Percentiles rank a stretch among this genome's conserved stretches.
These are phyloP conservation scores for Caenorhabditis sp. DNA, from an alignment of 2,888 invertebrate genomes.

Conservation along the genomic window DNA sequence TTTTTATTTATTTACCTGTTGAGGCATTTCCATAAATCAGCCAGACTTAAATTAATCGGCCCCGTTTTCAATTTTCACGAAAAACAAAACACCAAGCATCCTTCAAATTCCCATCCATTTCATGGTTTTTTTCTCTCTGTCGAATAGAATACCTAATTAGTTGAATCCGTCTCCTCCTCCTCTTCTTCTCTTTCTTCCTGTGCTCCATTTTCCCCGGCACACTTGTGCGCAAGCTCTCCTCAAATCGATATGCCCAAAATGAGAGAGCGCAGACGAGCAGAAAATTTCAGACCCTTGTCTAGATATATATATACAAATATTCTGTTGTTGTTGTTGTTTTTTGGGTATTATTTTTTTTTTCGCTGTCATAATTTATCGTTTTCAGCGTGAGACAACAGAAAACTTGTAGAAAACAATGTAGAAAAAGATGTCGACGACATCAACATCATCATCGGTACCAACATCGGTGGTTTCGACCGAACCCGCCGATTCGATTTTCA, in stretches of 20 bases:
- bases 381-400: too few species aligned
- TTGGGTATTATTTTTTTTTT: too few species aligned
- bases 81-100: too few species aligned
- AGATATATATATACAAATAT: too few species aligned
- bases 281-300: too few species aligned
- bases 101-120: not conserved
- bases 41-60: too few species aligned
- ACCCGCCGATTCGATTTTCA: conserved; percentile 65
- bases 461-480: conserved; percentile 25
- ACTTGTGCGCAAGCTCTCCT: not conserved
- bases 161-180: not conserved
- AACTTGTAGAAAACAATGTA: not conserved
- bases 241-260: not conserved
- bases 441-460: not conserved
- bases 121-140: not conserved
- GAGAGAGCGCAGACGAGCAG: not conserved
- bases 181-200: not conserved
- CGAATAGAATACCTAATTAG: conserved; percentile 1
- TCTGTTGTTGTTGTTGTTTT: too few species aligned
- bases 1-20: too few species aligned
- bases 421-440: not conserved
- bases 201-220: not conserved
- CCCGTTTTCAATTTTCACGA: too few species aligned
- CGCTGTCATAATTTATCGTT: too few species aligned
- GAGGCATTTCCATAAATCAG: too few species aligned